Percentiles rank a stretch among this genome's conserved stretches.
phyloP scores from a whole-genome alignment of 2,797 vertebrate species.

The Sarcoramphus papa region DNA sequence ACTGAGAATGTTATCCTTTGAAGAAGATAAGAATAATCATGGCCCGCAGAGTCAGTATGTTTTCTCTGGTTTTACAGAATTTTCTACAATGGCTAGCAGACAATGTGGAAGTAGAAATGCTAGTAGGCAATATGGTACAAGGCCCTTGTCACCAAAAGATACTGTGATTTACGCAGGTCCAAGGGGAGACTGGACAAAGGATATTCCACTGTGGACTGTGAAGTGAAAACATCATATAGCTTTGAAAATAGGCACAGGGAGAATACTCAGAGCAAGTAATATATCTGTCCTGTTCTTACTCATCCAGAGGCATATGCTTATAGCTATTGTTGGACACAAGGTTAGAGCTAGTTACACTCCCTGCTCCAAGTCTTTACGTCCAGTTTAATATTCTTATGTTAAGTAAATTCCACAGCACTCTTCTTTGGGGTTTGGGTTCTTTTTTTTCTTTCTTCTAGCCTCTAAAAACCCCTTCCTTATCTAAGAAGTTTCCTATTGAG shows the following conservation, averaged over 20 bases:
- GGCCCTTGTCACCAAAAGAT: neutral
- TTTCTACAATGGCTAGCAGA: neutral
- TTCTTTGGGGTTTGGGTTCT: neutral
- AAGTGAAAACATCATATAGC: neutral
- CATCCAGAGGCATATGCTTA: neutral
- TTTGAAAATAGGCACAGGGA: neutral
- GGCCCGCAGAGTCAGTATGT: neutral
- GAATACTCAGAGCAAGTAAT: neutral
- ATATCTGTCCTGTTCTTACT: neutral
- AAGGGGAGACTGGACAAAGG: neutral
- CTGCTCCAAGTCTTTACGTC: neutral
- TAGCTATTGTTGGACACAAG: neutral
- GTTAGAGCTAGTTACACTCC: neutral
- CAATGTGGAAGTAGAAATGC: neutral
- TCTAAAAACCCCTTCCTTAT: neutral
- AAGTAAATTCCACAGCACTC: neutral
- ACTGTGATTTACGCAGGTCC: neutral
- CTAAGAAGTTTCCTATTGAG: neutral
- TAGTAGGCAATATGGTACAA: neutral
- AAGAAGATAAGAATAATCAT: neutral
- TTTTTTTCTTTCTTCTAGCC: neutral
- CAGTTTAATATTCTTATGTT: neutral
- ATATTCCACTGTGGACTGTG: neutral
- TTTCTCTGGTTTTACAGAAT: neutral
- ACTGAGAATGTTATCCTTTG: neutral